phyloP scores from a whole-genome alignment of 2,113 vertebrate species.

The Diphyllodes magnificus region DNA sequence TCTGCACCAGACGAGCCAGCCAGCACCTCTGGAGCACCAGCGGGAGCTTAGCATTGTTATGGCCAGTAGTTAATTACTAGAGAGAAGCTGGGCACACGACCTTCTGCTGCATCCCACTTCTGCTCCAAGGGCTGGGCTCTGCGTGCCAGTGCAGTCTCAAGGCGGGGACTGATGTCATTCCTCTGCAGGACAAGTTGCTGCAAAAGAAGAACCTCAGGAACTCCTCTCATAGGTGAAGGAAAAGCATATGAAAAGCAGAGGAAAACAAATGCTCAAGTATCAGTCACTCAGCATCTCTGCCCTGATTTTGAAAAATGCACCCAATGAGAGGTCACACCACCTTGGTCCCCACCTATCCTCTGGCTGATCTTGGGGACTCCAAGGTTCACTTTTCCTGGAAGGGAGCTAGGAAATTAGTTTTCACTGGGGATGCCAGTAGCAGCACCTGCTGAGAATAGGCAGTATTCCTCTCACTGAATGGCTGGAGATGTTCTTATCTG shows the following conservation, averaged over 20 bases:
- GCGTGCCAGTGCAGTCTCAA: neutral
- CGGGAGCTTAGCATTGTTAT: rapidly evolving
- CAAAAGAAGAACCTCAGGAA: neutral
- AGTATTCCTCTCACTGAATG: neutral
- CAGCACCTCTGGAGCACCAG: neutral
- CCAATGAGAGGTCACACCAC: neutral
- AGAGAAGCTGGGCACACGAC: neutral
- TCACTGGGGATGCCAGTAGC: neutral
- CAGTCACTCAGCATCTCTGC: neutral
- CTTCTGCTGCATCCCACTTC: neutral
- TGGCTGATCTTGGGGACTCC: neutral
- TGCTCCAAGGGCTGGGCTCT: neutral
- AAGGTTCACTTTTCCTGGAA: neutral
- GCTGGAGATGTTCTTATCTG: neutral
- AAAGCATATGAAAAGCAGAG: neutral
- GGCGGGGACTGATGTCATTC: neutral
- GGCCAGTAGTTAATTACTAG: neutral
- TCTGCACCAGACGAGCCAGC: neutral
- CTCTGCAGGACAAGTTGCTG: neutral
- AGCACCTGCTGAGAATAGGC: neutral
- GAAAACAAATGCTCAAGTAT: neutral
- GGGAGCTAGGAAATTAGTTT: neutral
- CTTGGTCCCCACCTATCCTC: neutral
- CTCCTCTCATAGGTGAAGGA: neutral
- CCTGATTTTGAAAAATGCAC: neutral